These are phyloP conservation scores for Chiloscyllium punctatum DNA, from an alignment of 2,797 vertebrate genomes.

Conservation along the genomic window DNA sequence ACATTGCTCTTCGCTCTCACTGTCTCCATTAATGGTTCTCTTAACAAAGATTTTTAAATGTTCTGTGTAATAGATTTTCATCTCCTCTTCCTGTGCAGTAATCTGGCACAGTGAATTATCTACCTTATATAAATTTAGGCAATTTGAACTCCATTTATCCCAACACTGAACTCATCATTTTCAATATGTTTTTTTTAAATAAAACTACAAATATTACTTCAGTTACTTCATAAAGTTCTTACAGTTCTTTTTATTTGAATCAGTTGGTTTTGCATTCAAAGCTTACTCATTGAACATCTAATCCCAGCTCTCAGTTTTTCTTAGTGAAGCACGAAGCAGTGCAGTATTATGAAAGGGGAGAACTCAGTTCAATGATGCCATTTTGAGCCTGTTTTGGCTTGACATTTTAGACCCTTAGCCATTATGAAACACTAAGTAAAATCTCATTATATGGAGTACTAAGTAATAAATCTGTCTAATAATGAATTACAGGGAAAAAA, in stretches of 20 bases:
- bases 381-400: neutral
- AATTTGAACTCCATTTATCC: neutral
- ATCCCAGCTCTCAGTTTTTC: neutral
- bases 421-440: neutral
- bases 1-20: neutral
- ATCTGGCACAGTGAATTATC: neutral
- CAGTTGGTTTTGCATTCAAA: neutral
- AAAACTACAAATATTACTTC: neutral
- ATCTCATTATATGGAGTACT: neutral
- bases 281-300: neutral
- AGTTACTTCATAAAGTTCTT: neutral
- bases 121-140: neutral
- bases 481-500: neutral
- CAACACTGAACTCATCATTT: neutral
- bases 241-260: neutral
- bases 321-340: neutral
- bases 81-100: neutral
- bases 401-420: neutral
- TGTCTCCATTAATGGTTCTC: neutral
- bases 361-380: neutral
- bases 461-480: neutral
- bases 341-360: neutral
- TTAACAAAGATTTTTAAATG: neutral
- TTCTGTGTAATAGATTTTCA: neutral
- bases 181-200: no score